A percentile compares a stretch with the other conserved stretches of the same genome.
These are phyloP conservation scores for Ceratotherium simum DNA, from an alignment of 2,113 vertebrate genomes.

Conservation along the genomic window DNA sequence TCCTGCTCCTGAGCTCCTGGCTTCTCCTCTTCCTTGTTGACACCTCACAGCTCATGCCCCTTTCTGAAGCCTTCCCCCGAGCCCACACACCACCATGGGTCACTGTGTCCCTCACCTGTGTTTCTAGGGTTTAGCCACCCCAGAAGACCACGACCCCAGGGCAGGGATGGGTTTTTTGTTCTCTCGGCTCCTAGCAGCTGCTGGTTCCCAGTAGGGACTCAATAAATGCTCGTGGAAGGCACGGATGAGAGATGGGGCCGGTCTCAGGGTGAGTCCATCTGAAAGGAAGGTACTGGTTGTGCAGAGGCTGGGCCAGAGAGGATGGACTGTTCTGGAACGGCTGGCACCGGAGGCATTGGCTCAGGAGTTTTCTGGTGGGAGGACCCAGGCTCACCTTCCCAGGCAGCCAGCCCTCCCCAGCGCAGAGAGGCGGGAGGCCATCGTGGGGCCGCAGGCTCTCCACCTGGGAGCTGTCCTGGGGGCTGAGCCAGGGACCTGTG, in stretches of 20 bases:
- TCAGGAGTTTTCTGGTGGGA: not conserved
- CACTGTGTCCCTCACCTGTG: not conserved
- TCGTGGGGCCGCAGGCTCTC: rapidly evolving
- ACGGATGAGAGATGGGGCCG: rapidly evolving
- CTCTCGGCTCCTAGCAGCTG: not conserved
- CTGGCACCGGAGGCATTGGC: not conserved
- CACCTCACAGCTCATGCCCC: rapidly evolving
- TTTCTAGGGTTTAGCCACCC: too few relatives aligned
- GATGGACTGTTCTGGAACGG: not conserved
- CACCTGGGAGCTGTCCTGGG: rapidly evolving
- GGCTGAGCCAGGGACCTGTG: not conserved
- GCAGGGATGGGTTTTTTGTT: not conserved
- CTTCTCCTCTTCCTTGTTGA: too few relatives aligned
- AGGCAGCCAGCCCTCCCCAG: rapidly evolving
- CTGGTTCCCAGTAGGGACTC: not conserved
- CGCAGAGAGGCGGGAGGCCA: not conserved
- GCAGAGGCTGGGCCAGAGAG: not conserved
- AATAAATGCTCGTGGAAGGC: rapidly evolving
- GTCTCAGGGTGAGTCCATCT: not conserved
- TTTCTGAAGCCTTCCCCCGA: too few relatives aligned
- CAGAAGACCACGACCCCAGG: rapidly evolving
- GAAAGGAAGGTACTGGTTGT: not conserved
- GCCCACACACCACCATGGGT: not conserved
- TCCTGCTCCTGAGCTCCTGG: too few relatives aligned
- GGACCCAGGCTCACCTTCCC: not conserved